phyloP scores from a whole-genome alignment of 2,113 vertebrate genomes.

The Sebastes schlegelii region DNA sequence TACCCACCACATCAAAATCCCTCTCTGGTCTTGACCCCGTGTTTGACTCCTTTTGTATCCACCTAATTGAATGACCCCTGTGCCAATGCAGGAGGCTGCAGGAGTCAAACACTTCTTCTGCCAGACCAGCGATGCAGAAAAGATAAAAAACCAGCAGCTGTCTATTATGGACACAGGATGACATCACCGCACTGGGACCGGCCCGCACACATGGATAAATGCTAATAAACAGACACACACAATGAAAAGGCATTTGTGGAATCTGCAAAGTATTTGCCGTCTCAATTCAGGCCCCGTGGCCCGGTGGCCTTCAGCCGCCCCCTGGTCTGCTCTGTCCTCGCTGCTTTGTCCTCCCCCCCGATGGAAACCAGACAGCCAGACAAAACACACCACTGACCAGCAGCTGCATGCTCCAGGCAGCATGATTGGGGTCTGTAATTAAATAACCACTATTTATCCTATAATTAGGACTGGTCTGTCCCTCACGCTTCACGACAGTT shows the following conservation, averaged over 20 bases:
- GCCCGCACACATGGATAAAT: slow-evolving; percentile 70
- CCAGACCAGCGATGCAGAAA: slow-evolving; percentile 47
- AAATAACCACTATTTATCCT: slow-evolving; percentile 10
- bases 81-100: slow-evolving; percentile 48
- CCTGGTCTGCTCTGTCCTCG: slow-evolving; percentile 45
- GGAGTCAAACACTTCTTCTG: slow-evolving; percentile 59
- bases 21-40: slow-evolving; percentile 44
- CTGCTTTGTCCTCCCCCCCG: slow-evolving; percentile 74
- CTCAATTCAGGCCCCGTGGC: slow-evolving; percentile 64
- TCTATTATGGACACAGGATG: slow-evolving; percentile 55
- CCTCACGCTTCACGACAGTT: background rate
- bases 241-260: slow-evolving; percentile 80
- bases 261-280: slow-evolving; percentile 75
- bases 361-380: slow-evolving; percentile 74
- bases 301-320: slow-evolving; percentile 57
- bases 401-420: slow-evolving; percentile 59
- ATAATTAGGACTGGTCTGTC: background rate
- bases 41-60: slow-evolving; percentile 64
- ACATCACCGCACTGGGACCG: slow-evolving; percentile 57
- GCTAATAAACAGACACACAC: slow-evolving; percentile 64
- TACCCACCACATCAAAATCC: slow-evolving; percentile 46
- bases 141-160: slow-evolving; percentile 62
- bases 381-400: slow-evolving; percentile 69
- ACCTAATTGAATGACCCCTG: slow-evolving; percentile 61
- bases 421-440: slow-evolving; percentile 38